Evolutionary conservation across 2,113 vertebrate species (phyloP), one percentile per base, ranked within the genome.

Genomic region (Camelus dromedarius): DNA sequence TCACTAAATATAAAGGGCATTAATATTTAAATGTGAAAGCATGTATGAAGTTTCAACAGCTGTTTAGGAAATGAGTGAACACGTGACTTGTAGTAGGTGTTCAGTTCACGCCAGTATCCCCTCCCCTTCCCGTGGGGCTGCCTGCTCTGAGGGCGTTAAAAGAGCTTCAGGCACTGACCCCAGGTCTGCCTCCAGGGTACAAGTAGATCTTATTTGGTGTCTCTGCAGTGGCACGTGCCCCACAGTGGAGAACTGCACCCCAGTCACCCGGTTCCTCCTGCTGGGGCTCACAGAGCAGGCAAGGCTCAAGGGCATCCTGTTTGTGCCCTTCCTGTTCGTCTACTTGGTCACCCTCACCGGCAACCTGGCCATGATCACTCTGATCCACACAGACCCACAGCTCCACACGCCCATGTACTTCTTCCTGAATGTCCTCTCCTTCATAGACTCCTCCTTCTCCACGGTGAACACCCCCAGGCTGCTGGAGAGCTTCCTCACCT

Each of bases 401-500:
- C 60, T 82, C 80, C 95, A 58, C 81, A 79, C 46, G 0, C 86
- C 96, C 86, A 32, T 19, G 62, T 60, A 38, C 70, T 91, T 79
- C 87, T 56, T 91, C 54, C 93, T 62, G 38, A 50, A 69, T 0
- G 0, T 48, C 62, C 90, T 79, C 8, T 87, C 89, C 69, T n/a
- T 62, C 70, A 2, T 8, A 35, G 76, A 91, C 28, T 26, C 20
- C 70, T 97, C 62, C 32, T 96, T 76, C 81, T 87, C 95, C 79
- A 95, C 38, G 0, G 14, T 72, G 26, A 67, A 84, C 16, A 76
- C 77, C 48, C 95, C 96, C 16, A 62, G 46, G n/a, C 72, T 97
- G 28, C 82, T 91, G 50, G 50, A 70, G 28, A 81, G 58, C 92
- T 96, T 95, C n/a, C 66, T 96, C 18, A 10, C 48, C 70, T 75